Base-by-base conservation (phyloP, 2,888 invertebrate species). In the Mylabris sibirica region DNA sequence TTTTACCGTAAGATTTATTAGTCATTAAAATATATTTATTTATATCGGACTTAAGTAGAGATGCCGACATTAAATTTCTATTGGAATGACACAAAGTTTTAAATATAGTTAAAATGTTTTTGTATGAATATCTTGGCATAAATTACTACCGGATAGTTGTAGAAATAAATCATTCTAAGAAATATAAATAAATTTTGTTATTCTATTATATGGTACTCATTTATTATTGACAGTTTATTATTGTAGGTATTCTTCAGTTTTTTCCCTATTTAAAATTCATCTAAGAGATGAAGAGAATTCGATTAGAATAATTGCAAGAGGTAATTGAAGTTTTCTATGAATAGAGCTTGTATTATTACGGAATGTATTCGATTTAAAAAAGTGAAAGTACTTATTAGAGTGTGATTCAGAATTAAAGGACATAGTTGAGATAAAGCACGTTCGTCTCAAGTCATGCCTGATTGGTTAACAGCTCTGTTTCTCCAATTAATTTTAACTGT, bases 31-130 rank as follows among this genome's bases (percentile, higher is more conserved):
- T 8, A 4, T 30, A 30, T 49, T 20, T 49, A 49, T 49, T 49
- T 49, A 49, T 49, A 49, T 49, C 49, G 49, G 11, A 20, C 1
- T 49, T 22, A 9, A 20, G 3, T 49, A 20, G 17, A 44, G 49
- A 49, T 49, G 49, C 20, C 49, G 49, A 11, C 11, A 20, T n/a
- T 49, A 49, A 44, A 44, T 17, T 6, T 4, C 5, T 22, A 49
- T 20, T 49, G 49, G 20, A 20, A 49, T 49, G 49, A 49, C 49
- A 49, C 49, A 49, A 20, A 49, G 20, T 20, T 49, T 49, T 49
- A 49, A 49, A 41, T 30, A 44, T 44, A 20, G 9, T 20, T 49
- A 11, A 20, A 49, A n/a, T n/a, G n/a, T 8, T 17, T 3, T 20
- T 49, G 6, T 30, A 17, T 20, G 49, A 49, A 49, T 49, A 49